phyloP scores from a whole-genome alignment of 2,797 vertebrate genomes.

The Chelonia mydas region DNA sequence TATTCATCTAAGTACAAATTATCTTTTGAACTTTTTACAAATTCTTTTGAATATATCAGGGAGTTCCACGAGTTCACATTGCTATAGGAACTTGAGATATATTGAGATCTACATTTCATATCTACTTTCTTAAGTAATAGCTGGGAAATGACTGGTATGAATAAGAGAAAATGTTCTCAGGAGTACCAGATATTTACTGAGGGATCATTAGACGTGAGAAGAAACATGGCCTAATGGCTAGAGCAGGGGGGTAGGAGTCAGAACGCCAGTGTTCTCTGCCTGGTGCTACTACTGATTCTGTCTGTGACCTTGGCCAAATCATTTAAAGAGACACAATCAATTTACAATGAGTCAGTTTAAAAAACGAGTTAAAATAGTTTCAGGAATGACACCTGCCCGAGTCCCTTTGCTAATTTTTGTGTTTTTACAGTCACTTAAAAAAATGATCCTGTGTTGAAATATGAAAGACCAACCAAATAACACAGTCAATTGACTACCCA shows the following conservation, averaged over 20 bases:
- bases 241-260: not conserved
- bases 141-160: constrained; percentile 37
- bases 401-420: too few species aligned
- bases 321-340: not conserved
- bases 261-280: accelerated
- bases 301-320: not conserved
- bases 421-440: not conserved
- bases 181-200: not conserved
- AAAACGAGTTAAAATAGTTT: not conserved
- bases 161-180: constrained; percentile 46
- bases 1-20: constrained; percentile 71
- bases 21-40: constrained; percentile 39
- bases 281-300: accelerated
- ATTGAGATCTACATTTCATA: constrained; percentile 62
- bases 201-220: not conserved
- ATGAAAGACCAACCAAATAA: not conserved
- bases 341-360: not conserved
- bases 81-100: constrained; percentile 51
- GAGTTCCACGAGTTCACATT: constrained; percentile 70
- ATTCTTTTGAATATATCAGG: constrained; percentile 35
- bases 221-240: accelerated
- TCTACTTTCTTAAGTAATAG: constrained; percentile 50
- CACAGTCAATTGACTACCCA: not conserved
- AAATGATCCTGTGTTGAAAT: not conserved
- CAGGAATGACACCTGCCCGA: not conserved